Percentiles rank a stretch among this genome's conserved stretches.
These are phyloP conservation scores for silkworm (Bombyx mori) DNA, from an alignment of 1,140 invertebrate species.

Conservation along the genomic window DNA sequence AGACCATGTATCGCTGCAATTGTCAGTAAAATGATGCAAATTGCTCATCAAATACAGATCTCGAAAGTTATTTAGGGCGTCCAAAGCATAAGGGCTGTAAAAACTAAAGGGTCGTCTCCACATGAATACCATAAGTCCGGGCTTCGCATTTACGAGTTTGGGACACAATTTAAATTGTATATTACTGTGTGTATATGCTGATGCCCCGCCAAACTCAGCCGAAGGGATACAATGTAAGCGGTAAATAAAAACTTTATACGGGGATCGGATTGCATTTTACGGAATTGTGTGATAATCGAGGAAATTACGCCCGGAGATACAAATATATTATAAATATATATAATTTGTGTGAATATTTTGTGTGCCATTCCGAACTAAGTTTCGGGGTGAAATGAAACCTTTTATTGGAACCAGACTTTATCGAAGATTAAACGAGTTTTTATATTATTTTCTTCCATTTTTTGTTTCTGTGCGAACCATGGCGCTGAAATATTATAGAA, in stretches of 20 bases:
- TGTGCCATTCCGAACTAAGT: slow-evolving; percentile 5
- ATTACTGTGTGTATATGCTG: slow-evolving; percentile 26
- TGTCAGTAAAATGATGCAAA: slow-evolving; percentile 21
- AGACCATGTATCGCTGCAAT: background rate
- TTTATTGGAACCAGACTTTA: no score
- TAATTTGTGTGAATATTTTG: no score
- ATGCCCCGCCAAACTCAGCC: slow-evolving; percentile 15
- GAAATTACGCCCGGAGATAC: background rate
- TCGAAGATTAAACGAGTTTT: no score
- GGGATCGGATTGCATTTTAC: slow-evolving; percentile 24
- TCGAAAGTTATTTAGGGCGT: slow-evolving; percentile 24
- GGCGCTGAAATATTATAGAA: no score
- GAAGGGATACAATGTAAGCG: slow-evolving; percentile 13
- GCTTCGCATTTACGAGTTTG: slow-evolving; percentile 28
- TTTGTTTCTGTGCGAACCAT: no score
- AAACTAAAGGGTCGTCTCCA: slow-evolving; percentile 22
- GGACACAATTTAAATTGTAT: slow-evolving; percentile 55
- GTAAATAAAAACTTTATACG: slow-evolving; percentile 30
- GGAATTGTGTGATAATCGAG: slow-evolving; percentile 21
- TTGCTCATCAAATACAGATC: slow-evolving; percentile 23
- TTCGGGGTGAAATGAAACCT: background rate
- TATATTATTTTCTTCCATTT: no score
- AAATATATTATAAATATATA: no score
- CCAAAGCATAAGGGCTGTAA: slow-evolving; percentile 24
- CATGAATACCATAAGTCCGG: slow-evolving; percentile 23